A percentile compares a stretch with the other conserved stretches of the same genome.
phyloP scores from a whole-genome alignment of 1,140 invertebrate species.

The Hycleus cichorii region DNA sequence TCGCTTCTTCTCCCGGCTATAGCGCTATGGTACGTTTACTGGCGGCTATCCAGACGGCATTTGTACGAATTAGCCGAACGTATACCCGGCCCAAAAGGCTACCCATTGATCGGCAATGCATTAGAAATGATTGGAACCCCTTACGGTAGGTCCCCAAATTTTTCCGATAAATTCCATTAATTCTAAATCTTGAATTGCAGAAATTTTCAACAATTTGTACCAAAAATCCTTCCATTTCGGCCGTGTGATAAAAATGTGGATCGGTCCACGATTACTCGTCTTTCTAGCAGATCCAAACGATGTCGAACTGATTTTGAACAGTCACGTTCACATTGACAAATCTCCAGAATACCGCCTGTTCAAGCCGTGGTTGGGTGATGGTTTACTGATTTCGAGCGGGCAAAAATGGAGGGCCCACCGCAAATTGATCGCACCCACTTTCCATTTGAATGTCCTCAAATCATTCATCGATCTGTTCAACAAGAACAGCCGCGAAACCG shows the following conservation, averaged over 20 bases:
- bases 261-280: slow-evolving; percentile 62
- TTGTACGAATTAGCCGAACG: slow-evolving; percentile 62
- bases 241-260: slow-evolving; percentile 58
- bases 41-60: slow-evolving; percentile 58
- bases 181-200: slow-evolving; percentile 38
- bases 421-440: slow-evolving; percentile 74
- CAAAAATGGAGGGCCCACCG: slow-evolving; percentile 73
- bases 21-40: slow-evolving; percentile 63
- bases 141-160: slow-evolving; percentile 43
- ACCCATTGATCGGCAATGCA: slow-evolving; percentile 63
- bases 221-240: slow-evolving; percentile 50
- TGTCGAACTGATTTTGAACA: slow-evolving; percentile 65
- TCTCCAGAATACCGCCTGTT: slow-evolving; percentile 69
- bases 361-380: slow-evolving; percentile 84
- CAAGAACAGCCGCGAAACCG: slow-evolving; percentile 62
- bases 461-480: slow-evolving; percentile 77
- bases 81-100: slow-evolving; percentile 59
- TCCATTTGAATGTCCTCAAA: slow-evolving; percentile 76
- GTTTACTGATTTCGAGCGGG: slow-evolving; percentile 72
- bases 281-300: slow-evolving; percentile 67
- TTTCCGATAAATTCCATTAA: neutral
- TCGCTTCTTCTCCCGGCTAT: slow-evolving; percentile 60
- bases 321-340: slow-evolving; percentile 78
- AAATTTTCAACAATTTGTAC: slow-evolving; percentile 58
- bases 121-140: slow-evolving; percentile 61